Evolutionary conservation across 2,113 vertebrate species (phyloP).

Genomic region (Myiozetetes cayanensis): DNA sequence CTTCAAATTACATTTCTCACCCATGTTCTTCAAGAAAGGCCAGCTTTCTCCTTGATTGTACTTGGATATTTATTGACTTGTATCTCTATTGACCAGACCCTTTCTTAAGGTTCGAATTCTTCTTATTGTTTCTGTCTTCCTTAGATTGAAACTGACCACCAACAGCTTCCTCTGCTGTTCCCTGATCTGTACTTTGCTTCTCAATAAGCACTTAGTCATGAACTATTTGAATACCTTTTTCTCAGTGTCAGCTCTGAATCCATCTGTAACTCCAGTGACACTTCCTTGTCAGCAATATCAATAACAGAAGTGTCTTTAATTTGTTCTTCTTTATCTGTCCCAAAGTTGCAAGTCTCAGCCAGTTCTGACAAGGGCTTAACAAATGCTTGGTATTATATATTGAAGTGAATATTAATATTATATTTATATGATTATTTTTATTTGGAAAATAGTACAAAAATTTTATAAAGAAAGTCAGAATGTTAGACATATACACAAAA

Average conservation of each 20-base stretch:
- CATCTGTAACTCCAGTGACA: slow-evolving; percentile 12
- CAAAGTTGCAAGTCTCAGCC: neutral
- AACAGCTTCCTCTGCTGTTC: slow-evolving; percentile 13
- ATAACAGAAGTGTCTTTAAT: slow-evolving; percentile 36
- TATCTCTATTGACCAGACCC: neutral
- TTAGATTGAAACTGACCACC: slow-evolving; percentile 35
- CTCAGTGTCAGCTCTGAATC: slow-evolving; percentile 2
- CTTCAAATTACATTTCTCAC: neutral
- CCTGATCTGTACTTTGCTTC: neutral
- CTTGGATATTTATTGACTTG: neutral
- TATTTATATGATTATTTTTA: neutral
- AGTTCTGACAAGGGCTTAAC: neutral
- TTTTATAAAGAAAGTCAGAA: neutral
- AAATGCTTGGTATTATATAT: neutral
- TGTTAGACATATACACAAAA: neutral
- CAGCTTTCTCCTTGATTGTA: neutral
- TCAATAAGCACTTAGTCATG: slow-evolving; percentile 31
- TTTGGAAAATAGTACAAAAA: neutral
- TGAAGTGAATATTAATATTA: neutral
- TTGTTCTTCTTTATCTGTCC: slow-evolving; percentile 20
- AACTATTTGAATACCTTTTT: slow-evolving; percentile 18
- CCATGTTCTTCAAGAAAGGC: neutral
- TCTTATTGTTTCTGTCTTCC: neutral
- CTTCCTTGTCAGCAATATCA: slow-evolving; percentile 31
- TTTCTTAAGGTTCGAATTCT: neutral